Conservation (phyloP, 2,888 invertebrate species). For the Autographa gamma region DNA sequence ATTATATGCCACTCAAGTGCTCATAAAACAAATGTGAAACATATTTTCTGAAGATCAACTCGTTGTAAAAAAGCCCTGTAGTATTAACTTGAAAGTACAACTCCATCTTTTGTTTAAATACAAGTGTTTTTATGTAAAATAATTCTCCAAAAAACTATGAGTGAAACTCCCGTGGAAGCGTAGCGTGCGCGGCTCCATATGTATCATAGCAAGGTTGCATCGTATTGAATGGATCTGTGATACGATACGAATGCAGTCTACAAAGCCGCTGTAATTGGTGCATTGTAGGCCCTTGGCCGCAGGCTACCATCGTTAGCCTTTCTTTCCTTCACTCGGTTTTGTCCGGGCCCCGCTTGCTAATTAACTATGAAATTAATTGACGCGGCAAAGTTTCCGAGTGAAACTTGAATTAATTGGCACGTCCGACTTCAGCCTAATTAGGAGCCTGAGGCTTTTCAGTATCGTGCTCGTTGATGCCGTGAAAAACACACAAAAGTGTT, state of each 20-base stretch:
- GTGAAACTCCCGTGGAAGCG: not conserved
- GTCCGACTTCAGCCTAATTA: conserved; percentile 89
- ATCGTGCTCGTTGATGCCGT: conserved; percentile 84
- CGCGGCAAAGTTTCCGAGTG: conserved; percentile 88
- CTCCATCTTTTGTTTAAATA: no score
- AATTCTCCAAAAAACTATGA: no score
- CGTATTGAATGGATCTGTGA: conserved; percentile 71
- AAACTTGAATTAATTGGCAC: conserved; percentile 89
- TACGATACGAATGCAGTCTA: conserved; percentile 68
- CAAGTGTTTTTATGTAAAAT: no score
- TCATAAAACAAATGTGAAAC: no score
- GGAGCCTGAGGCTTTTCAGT: conserved; percentile 88
- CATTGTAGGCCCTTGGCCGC: conserved; percentile 82
- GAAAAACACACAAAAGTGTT: conserved; percentile 88
- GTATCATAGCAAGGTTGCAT: conserved; percentile 16
- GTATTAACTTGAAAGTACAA: no score
- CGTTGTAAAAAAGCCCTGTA: no score
- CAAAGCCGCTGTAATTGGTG: conserved; percentile 85
- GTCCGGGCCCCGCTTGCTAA: conserved; percentile 82
- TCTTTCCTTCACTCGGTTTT: conserved; percentile 86
- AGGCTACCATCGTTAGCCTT: conserved; percentile 86
- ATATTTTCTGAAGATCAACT: no score
- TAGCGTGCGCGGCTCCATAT: not conserved
- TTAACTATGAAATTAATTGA: conserved; percentile 90
- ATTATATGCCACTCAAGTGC: no score